A percentile compares a stretch with the other conserved stretches of the same genome.
phyloP scores from a whole-genome alignment of 2,888 invertebrate genomes.

The Amiota communis region DNA sequence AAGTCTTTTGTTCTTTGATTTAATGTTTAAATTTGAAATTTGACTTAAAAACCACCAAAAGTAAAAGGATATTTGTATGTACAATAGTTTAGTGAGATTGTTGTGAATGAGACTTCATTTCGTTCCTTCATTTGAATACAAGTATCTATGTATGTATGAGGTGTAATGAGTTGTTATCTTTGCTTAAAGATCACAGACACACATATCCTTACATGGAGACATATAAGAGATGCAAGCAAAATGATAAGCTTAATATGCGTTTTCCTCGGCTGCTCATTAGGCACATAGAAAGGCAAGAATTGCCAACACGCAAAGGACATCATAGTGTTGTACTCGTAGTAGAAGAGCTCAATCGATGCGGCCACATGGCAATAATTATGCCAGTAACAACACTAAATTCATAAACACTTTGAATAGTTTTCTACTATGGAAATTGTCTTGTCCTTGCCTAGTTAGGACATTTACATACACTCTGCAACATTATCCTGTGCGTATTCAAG shows the following conservation, averaged over 20 bases:
- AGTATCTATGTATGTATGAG: no score
- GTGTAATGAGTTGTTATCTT: conserved; percentile 57
- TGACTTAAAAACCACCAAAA: conserved; percentile 50
- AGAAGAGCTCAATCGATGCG: conserved; percentile 11
- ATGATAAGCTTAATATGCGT: conserved; percentile 64
- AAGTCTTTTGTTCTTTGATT: conserved; percentile 56
- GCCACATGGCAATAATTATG: conserved; percentile 58
- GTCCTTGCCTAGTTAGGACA: conserved; percentile 24
- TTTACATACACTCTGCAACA: neutral
- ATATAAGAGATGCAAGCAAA: conserved; percentile 53
- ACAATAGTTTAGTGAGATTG: no score
- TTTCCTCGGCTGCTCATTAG: conserved; percentile 68
- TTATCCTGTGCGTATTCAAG: conserved; percentile 26
- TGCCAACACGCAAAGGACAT: conserved; percentile 34
- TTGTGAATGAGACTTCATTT: no score
- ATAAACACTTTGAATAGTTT: conserved; percentile 68
- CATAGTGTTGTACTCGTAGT: no score
- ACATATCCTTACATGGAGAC: no score
- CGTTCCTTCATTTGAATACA: neutral
- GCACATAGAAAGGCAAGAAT: conserved; percentile 32
- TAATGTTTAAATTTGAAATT: conserved; percentile 47
- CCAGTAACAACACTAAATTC: conserved; percentile 53
- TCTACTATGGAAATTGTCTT: conserved; percentile 35
- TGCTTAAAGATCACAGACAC: neutral
- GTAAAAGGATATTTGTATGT: no score